A percentile compares a stretch with the other conserved stretches of the same genome.
Conservation (phyloP, 2,113 vertebrate genomes). For the Eurystomus gularis region DNA sequence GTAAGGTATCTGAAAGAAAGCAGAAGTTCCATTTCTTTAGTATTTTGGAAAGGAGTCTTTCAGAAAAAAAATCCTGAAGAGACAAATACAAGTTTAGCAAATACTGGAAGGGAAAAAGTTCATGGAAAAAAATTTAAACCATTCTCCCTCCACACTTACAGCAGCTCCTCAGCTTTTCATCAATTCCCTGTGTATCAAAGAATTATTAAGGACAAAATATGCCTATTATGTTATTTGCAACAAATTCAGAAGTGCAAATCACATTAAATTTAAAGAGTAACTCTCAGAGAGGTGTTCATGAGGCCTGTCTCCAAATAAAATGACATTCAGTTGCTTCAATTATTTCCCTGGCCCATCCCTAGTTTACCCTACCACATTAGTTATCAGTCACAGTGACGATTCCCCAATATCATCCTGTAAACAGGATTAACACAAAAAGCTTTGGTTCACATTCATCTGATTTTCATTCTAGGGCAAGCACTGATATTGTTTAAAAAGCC, state of each 20-base stretch:
- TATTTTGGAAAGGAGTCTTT: background rate
- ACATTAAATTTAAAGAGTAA: background rate
- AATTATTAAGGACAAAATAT: background rate
- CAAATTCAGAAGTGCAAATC: background rate
- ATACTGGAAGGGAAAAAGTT: background rate
- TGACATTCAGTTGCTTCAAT: background rate
- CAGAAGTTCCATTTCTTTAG: background rate
- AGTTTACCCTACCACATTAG: background rate
- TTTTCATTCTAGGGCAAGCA: background rate
- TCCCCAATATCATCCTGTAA: background rate
- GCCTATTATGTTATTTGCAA: background rate
- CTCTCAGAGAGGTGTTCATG: background rate
- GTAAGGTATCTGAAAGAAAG: conserved; percentile 86
- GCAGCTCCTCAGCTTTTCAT: background rate
- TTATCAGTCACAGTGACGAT: background rate
- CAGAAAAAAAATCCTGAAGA: background rate
- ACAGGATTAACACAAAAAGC: background rate
- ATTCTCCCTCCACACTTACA: background rate
- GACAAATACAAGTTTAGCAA: background rate
- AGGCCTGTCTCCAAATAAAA: background rate
- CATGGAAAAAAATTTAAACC: background rate
- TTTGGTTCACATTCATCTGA: background rate
- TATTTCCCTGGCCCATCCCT: background rate
- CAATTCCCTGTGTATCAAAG: background rate
- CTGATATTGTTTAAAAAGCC: background rate